Base-by-base conservation (phyloP, 2,113 vertebrate genomes). In the Petaurus breviceps region DNA sequence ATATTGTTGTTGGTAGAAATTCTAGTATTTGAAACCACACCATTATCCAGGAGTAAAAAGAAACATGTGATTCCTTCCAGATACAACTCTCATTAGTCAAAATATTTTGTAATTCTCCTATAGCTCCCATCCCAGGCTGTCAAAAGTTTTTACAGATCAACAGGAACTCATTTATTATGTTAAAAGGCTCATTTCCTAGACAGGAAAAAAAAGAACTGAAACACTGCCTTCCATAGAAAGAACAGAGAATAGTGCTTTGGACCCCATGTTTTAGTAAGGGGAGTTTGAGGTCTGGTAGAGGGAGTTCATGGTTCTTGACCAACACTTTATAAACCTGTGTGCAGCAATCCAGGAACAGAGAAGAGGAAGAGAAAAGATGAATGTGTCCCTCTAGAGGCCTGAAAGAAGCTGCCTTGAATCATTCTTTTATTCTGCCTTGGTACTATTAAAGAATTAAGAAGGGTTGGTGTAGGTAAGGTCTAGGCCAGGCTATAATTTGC, bases 161-260 rank as follows among this genome's bases (percentile, higher is more conserved):
- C n/a, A 22, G 37, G 91, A 96, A 92, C 61, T 90, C 93, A 68
- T 92, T 98, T 93, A 96, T 98, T 97, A 98, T 92, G 94, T 94
- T 98, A 97, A 98, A 96, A 94, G 94, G 94, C 97, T 97, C 97
- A 96, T 98, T 98, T 98, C 97, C 97, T 97, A 97, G 97, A 54
- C 90, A 89, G 97, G 95, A 94, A 97, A 97, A 98, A 61, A 68
- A n/a, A 23, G 43, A 23, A 43, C 98, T 98, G 97, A 98, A 96
- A 97, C 97, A 96, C 31, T 25, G 0, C 93, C 77, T 95, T 96
- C 96, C 97, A 96, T 92, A 54, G 92, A 97, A 93, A 93, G 96
- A 16, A 96, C 91, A 94, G 90, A 90, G 97, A 84, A 55, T 19
- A 95, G 50, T 50, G 9, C 14, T 91, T 95, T 93, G 92, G 77